These are phyloP conservation scores for Potamilus streckersoni DNA, from an alignment of 1,140 invertebrate genomes.

Conservation along the genomic window DNA sequence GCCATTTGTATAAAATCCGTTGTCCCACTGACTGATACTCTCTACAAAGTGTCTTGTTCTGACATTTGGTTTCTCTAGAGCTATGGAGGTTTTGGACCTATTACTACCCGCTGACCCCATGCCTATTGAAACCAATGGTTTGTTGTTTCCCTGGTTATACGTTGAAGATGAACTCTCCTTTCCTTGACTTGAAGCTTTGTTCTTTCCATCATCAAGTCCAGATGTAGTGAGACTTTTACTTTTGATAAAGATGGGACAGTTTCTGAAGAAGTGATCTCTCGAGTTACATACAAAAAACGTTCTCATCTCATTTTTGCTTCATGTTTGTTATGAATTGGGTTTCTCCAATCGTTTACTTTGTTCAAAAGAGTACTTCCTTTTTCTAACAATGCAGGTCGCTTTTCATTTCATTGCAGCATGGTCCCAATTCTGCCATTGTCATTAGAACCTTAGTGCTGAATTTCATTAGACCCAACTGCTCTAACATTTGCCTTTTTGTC, in stretches of 20 bases:
- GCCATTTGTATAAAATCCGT: constrained; percentile 18
- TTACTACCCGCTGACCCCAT: not conserved
- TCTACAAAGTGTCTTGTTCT: not conserved
- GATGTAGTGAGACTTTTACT: too few species aligned
- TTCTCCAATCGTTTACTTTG: too few species aligned
- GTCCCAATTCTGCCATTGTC: not conserved
- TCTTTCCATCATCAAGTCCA: not conserved
- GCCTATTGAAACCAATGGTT: constrained; percentile 13
- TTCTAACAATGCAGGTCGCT: constrained; percentile 6
- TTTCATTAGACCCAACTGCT: too few species aligned
- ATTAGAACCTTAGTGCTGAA: not conserved
- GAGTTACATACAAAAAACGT: constrained; percentile 12
- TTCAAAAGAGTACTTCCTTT: not conserved
- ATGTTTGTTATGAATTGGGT: too few species aligned
- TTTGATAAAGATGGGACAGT: not conserved
- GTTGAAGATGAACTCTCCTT: not conserved
- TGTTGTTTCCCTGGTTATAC: constrained; percentile 15
- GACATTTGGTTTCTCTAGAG: not conserved
- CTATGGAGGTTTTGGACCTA: not conserved
- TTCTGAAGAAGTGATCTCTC: constrained; percentile 8
- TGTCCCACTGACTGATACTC: not conserved
- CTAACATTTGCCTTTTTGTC: too few species aligned
- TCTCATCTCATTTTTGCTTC: not conserved
- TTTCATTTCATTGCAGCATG: not conserved
- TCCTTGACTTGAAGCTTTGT: too few species aligned